A percentile compares a stretch with the other conserved stretches of the same genome.
These are phyloP conservation scores for Contarinia nasturtii DNA, from an alignment of 1,140 invertebrate genomes.

Conservation along the genomic window DNA sequence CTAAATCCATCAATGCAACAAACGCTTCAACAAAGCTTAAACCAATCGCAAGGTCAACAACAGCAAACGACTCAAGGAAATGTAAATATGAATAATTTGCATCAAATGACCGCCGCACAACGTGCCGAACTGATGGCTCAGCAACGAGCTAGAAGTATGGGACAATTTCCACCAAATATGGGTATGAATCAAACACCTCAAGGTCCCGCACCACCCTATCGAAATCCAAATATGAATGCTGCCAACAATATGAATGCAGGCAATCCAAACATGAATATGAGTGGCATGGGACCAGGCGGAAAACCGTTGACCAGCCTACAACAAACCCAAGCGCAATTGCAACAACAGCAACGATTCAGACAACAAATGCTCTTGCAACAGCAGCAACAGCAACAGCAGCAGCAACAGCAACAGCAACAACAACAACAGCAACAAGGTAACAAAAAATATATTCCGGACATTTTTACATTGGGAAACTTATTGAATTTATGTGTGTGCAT, in stretches of 20 bases:
- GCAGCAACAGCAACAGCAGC: constrained; percentile 20
- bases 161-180: constrained; percentile 25
- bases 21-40: constrained; percentile 8
- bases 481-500: not conserved
- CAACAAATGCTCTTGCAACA: constrained; percentile 25
- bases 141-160: constrained; percentile 36
- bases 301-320: not conserved
- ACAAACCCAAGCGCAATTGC: constrained; percentile 2
- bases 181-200: constrained; percentile 24
- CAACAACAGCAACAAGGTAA: constrained; percentile 20
- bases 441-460: constrained; percentile 4
- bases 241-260: constrained; percentile 6
- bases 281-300: not conserved
- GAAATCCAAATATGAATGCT: constrained; percentile 14
- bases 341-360: constrained; percentile 20
- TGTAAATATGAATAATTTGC: constrained; percentile 22
- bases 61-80: constrained; percentile 21
- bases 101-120: constrained; percentile 21
- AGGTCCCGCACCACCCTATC: constrained; percentile 27
- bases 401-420: constrained; percentile 20
- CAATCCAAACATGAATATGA: not conserved
- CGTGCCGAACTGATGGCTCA: constrained; percentile 28
- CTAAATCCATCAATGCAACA: constrained; percentile 12
- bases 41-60: constrained; percentile 15
- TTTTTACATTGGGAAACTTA: not conserved